A percentile compares a stretch with the other conserved stretches of the same genome.
phyloP scores from a whole-genome alignment of 2,888 invertebrate species.

The Epistrophe grossulariae region DNA sequence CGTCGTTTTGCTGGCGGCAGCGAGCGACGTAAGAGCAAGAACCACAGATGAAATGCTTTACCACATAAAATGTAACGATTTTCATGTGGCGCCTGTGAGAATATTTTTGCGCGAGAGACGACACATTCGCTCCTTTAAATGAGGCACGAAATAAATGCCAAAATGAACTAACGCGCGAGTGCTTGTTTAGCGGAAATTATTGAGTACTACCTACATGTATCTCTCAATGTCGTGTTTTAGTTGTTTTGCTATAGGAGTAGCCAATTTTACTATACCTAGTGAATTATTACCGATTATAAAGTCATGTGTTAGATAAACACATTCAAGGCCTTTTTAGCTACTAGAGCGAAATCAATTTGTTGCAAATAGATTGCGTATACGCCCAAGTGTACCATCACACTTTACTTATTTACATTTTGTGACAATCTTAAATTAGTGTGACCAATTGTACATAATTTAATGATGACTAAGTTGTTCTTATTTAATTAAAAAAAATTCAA shows the following conservation, averaged over 20 bases:
- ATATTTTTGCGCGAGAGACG: conserved; percentile 33
- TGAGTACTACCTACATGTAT: conserved; percentile 47
- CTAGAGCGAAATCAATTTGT: conserved; percentile 49
- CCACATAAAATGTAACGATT: conserved; percentile 72
- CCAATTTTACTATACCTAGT: conserved; percentile 28
- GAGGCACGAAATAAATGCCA: conserved; percentile 55
- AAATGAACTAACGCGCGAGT: conserved; percentile 44
- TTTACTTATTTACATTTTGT: not conserved
- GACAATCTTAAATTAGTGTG: not conserved
- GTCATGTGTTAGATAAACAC: conserved; percentile 31
- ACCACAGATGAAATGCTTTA: conserved; percentile 67
- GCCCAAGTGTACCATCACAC: conserved; percentile 19
- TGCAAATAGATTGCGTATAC: conserved; percentile 47
- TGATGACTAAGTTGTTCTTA: too few relatives aligned
- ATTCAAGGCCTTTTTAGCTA: not conserved
- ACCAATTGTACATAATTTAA: not conserved
- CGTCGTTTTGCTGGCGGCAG: not conserved
- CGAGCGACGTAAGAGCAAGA: not conserved
- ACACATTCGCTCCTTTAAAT: conserved; percentile 53
- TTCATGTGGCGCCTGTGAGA: conserved; percentile 70
- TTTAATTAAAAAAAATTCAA: too few relatives aligned
- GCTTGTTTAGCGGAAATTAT: conserved; percentile 69
- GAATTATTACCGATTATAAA: conserved; percentile 57
- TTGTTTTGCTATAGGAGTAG: not conserved
- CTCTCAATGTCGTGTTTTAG: conserved; percentile 42